Evolutionary conservation across 2,888 invertebrate genomes (phyloP).

Genomic region (Phalera bucephala): DNA sequence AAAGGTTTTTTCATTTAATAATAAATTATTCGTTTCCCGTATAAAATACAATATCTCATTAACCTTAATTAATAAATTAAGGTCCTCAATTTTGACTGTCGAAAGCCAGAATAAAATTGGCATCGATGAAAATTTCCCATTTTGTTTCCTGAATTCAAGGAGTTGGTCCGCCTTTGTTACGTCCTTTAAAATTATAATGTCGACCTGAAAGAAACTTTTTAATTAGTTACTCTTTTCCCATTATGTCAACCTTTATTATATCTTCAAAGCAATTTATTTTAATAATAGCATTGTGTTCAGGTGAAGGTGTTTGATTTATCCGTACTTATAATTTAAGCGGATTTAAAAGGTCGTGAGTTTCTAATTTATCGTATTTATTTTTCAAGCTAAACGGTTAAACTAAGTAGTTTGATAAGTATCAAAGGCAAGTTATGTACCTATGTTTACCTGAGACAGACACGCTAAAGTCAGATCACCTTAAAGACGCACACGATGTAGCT

Average conservation of each 20-base stretch:
- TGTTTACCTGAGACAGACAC: no score
- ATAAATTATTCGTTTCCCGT: slow-evolving; percentile 20
- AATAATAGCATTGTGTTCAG: neutral
- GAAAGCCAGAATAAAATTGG: slow-evolving; percentile 39
- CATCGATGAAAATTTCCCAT: slow-evolving; percentile 29
- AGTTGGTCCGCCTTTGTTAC: slow-evolving; percentile 27
- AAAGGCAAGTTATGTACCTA: no score
- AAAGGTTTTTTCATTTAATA: slow-evolving; percentile 6
- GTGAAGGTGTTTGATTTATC: neutral
- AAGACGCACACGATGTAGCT: no score
- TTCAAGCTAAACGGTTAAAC: no score
- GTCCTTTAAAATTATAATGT: slow-evolving; percentile 44
- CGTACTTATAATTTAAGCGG: neutral
- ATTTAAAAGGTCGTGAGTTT: no score
- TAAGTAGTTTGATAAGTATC: no score
- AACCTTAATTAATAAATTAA: slow-evolving; percentile 44
- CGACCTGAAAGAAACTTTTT: slow-evolving; percentile 28
- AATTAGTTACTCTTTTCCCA: slow-evolving; percentile 7
- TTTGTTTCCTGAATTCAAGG: slow-evolving; percentile 28
- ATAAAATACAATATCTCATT: slow-evolving; percentile 34
- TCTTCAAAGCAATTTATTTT: neutral
- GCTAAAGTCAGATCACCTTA: no score
- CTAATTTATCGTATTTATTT: no score
- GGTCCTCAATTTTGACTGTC: slow-evolving; percentile 30
- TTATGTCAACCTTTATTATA: neutral